Conservation (phyloP, 2,113 vertebrate genomes). For the Mandrillus leucophaeus region DNA sequence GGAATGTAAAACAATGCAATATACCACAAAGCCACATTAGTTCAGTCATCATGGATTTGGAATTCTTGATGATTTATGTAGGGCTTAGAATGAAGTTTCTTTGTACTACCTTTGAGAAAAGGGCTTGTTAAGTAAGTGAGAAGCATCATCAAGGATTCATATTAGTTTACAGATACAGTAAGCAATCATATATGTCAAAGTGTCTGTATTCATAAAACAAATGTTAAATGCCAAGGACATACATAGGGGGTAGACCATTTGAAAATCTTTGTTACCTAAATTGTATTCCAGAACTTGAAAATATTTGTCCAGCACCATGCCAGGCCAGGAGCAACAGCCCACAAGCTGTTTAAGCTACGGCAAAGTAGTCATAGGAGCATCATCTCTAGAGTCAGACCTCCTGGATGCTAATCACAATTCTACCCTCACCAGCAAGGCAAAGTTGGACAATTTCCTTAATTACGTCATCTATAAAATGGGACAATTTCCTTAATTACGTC, state of each 20-base stretch:
- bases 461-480: neutral
- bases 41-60: neutral
- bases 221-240: neutral
- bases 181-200: neutral
- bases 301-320: neutral
- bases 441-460: neutral
- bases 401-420: neutral
- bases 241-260: rapidly evolving
- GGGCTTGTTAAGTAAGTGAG: neutral
- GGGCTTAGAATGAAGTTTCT: neutral
- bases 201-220: neutral
- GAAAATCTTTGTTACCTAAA: neutral
- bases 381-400: neutral
- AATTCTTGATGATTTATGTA: neutral
- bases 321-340: neutral
- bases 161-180: neutral
- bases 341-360: neutral
- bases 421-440: neutral
- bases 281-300: neutral
- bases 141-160: neutral
- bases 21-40: neutral
- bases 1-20: neutral
- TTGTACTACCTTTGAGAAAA: neutral
- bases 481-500: neutral
- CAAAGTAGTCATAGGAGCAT: neutral